Conservation (phyloP, 2,797 vertebrate genomes). For the Spinus olivaceus region DNA sequence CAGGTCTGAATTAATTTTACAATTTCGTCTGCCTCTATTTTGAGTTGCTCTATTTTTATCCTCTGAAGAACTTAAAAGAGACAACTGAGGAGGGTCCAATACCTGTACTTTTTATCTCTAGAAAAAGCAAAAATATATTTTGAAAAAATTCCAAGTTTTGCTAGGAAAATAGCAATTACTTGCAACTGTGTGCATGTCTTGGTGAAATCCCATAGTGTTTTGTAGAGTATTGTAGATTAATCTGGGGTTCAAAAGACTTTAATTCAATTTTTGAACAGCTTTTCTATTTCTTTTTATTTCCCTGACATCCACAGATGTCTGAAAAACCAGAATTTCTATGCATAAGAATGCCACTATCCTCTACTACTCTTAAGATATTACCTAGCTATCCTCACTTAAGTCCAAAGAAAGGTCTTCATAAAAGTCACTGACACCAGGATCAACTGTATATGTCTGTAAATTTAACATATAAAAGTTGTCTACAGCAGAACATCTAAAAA, state of each 20-base stretch:
- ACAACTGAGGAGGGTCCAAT: background rate
- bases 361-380: background rate
- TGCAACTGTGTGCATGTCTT: background rate
- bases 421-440: background rate
- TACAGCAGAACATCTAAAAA: background rate
- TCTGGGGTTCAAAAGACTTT: background rate
- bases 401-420: background rate
- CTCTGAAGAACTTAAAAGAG: background rate
- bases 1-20: background rate
- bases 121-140: background rate
- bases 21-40: background rate
- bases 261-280: background rate
- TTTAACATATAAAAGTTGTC: background rate
- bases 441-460: background rate
- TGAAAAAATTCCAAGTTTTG: background rate
- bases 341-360: background rate
- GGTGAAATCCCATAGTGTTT: background rate
- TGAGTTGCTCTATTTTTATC: background rate
- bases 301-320: background rate
- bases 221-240: background rate
- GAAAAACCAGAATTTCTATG: background rate
- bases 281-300: background rate
- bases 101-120: background rate
- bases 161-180: background rate
- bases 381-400: background rate